phyloP scores from a whole-genome alignment of 2,113 vertebrate genomes.

The Chloropsis hardwickii region DNA sequence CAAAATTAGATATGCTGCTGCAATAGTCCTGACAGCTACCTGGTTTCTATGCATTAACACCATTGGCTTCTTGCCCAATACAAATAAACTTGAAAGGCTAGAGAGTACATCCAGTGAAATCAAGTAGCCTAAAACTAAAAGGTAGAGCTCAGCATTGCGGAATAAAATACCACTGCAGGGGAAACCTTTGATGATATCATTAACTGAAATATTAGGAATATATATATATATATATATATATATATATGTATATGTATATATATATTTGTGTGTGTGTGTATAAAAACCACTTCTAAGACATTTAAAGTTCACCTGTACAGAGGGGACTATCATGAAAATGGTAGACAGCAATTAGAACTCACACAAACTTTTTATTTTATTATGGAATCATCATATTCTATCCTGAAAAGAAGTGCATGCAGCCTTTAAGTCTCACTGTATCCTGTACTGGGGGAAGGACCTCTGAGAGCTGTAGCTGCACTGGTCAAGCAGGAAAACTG shows the following conservation, averaged over 20 bases:
- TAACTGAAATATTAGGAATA: not conserved
- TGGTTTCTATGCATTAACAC: constrained; percentile 55
- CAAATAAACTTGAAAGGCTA: constrained; percentile 57
- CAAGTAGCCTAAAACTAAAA: constrained; percentile 33
- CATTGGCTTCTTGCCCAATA: constrained; percentile 63
- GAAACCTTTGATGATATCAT: not conserved
- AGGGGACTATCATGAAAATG: not conserved
- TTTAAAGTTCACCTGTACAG: not conserved
- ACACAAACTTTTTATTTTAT: not conserved
- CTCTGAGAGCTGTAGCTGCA: not conserved
- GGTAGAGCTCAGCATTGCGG: not conserved
- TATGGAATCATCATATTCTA: not conserved
- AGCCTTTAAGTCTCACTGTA: not conserved
- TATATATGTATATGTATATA: not conserved
- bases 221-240: not conserved
- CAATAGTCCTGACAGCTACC: constrained; percentile 66
- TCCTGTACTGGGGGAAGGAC: not conserved
- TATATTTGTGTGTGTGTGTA: no score
- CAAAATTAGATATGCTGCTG: constrained; percentile 71
- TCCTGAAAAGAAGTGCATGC: not conserved
- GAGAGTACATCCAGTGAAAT: constrained; percentile 37
- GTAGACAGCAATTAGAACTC: no score
- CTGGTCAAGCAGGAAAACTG: not conserved
- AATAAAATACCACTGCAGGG: not conserved
- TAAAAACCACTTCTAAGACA: not conserved